These are phyloP conservation scores for Drosophila longiperda DNA, from an alignment of 2,888 invertebrate species.

Conservation along the genomic window DNA sequence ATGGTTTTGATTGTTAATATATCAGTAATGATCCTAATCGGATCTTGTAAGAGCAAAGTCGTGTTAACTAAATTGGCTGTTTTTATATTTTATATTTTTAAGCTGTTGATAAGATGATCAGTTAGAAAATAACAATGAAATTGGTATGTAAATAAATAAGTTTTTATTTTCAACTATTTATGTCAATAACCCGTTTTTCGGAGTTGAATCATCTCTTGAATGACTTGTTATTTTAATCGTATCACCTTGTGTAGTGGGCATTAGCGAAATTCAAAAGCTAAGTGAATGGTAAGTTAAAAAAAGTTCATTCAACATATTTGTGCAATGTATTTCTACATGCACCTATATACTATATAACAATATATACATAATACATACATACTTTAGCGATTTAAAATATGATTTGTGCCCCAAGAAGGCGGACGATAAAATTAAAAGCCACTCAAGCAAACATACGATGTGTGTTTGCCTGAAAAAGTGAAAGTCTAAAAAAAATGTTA, in stretches of 20 bases:
- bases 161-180: neutral
- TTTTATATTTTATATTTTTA: neutral
- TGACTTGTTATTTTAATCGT: neutral
- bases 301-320: neutral
- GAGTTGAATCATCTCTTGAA: neutral
- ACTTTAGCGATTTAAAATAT: neutral
- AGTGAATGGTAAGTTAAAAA: neutral
- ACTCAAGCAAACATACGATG: constrained; percentile 15
- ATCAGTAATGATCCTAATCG: constrained; percentile 4
- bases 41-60: neutral
- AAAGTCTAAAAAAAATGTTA: constrained; percentile 64
- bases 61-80: neutral
- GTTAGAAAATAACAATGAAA: neutral
- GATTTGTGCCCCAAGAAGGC: constrained; percentile 42
- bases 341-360: too few relatives aligned
- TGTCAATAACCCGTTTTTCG: neutral
- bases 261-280: neutral
- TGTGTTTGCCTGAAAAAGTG: constrained; percentile 54
- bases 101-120: neutral
- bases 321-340: constrained; percentile 27
- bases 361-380: constrained; percentile 3
- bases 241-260: neutral
- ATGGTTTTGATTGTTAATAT: constrained; percentile 28
- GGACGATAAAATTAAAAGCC: constrained; percentile 26
- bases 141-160: neutral